A percentile compares a stretch with the other conserved stretches of the same genome.
phyloP scores from a whole-genome alignment of 2,888 invertebrate genomes.

The Pristionchus japonicus region DNA sequence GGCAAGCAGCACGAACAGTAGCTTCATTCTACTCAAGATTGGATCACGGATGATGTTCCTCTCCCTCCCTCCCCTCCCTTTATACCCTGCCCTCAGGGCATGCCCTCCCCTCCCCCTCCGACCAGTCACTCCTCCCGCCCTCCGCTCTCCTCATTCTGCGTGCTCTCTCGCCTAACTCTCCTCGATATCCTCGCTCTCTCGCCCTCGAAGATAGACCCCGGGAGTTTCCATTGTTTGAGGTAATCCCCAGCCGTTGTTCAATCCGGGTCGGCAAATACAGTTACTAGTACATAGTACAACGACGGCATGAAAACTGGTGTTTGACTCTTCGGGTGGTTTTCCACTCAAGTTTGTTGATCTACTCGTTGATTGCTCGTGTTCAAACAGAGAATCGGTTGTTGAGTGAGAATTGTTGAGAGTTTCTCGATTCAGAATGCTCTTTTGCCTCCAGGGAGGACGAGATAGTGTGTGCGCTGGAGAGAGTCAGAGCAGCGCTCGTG shows the following conservation, averaged over 20 bases:
- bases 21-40: neutral
- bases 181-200: neutral
- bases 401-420: too few relatives aligned
- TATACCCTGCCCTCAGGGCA: conserved; percentile 29
- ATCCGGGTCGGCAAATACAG: conserved; percentile 10
- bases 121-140: conserved; percentile 5
- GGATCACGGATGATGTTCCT: neutral
- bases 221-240: conserved; percentile 16
- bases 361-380: neutral
- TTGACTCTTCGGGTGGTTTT: neutral
- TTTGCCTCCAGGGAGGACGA: too few relatives aligned
- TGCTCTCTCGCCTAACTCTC: neutral
- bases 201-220: neutral
- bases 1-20: neutral
- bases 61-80: neutral
- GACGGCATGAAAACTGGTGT: conserved; percentile 15
- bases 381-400: conserved; percentile 4
- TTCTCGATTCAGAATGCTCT: too few relatives aligned
- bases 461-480: too few relatives aligned
- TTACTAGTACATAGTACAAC: neutral
- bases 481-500: too few relatives aligned
- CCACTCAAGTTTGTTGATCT: conserved; percentile 16
- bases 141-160: neutral
- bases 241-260: neutral
- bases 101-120: neutral